Conservation (phyloP, 1,140 invertebrate genomes). For the Lordiphosa clarofinis region DNA sequence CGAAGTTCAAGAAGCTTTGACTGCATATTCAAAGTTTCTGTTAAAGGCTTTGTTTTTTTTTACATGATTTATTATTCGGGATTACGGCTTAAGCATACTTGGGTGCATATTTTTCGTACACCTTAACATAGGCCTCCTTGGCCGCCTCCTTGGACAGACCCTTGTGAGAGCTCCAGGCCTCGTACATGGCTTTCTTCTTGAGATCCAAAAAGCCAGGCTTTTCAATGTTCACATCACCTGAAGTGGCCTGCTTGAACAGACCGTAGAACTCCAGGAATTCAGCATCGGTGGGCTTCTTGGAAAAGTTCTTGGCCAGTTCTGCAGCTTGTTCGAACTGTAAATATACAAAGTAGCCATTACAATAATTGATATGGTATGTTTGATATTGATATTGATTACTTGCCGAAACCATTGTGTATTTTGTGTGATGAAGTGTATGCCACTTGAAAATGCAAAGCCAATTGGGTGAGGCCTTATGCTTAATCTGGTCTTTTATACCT, state of each 20-base stretch:
- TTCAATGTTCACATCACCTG: conserved; percentile 89
- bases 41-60: no score
- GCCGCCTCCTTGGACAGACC: conserved; percentile 90
- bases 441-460: conserved; percentile 7
- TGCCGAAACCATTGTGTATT: not conserved
- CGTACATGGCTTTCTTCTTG: conserved; percentile 98
- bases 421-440: conserved; percentile 3
- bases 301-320: conserved; percentile 89
- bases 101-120: conserved; percentile 84
- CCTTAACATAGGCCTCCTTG: conserved; percentile 89
- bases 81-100: conserved; percentile 45
- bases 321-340: conserved; percentile 47
- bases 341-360: not conserved
- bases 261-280: conserved; percentile 93
- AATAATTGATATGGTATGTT: not conserved
- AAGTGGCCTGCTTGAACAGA: conserved; percentile 91
- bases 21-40: not conserved
- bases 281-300: conserved; percentile 87
- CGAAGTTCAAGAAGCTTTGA: conserved; percentile 6
- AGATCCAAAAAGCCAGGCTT: conserved; percentile 95
- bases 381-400: no score
- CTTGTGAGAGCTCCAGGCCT: conserved; percentile 93
- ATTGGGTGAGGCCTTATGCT: no score
- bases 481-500: conserved; percentile 1
- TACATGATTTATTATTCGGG: no score